Conservation (phyloP, 2,113 vertebrate genomes). For the Sciurus niger region DNA sequence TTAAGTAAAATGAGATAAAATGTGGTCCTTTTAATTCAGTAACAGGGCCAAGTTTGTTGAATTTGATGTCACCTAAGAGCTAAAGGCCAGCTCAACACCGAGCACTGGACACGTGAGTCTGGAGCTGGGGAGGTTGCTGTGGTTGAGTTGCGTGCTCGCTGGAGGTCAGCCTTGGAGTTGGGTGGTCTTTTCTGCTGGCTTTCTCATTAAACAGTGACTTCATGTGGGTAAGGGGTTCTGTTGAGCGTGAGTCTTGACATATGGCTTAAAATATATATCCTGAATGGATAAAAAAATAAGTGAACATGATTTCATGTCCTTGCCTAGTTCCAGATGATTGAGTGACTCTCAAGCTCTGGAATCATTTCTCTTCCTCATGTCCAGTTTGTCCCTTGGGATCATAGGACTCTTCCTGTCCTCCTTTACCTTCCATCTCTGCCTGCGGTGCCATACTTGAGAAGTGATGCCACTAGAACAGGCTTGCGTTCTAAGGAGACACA, state of each 20-base stretch:
- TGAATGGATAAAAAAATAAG: background rate
- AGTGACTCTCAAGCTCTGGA: background rate
- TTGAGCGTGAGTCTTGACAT: background rate
- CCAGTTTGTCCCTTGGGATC: background rate
- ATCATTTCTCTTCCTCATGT: background rate
- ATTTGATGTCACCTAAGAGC: background rate
- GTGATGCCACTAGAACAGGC: background rate
- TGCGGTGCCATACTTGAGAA: background rate
- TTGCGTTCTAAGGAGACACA: background rate
- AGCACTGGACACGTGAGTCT: background rate
- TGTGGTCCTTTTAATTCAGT: background rate
- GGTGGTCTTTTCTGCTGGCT: accelerated
- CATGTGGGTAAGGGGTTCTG: background rate
- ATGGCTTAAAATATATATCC: background rate
- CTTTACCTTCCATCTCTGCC: background rate
- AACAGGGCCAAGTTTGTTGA: background rate
- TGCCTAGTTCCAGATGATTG: background rate
- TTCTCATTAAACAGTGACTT: background rate
- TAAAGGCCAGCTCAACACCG: background rate
- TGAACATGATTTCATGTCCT: background rate
- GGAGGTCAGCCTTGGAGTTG: background rate
- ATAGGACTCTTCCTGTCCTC: background rate
- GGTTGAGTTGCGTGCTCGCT: background rate
- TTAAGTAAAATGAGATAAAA: background rate
- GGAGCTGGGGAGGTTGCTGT: background rate